Base-by-base conservation (phyloP, 2,113 vertebrate species). In the Aptenodytes patagonicus region DNA sequence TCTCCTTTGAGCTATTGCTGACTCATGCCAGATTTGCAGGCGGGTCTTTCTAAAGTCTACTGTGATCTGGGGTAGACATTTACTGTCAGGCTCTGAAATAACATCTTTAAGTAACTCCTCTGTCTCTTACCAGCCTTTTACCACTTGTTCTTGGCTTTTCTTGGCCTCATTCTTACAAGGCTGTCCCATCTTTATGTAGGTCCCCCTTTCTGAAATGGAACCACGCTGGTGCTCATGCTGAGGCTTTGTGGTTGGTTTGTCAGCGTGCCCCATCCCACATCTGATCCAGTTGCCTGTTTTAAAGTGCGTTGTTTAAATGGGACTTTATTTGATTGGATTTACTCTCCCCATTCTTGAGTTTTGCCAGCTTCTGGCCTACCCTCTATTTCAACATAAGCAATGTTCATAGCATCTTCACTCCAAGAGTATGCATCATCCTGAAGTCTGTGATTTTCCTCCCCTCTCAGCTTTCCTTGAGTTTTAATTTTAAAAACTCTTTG, bases 181-280 rank as follows among this genome's bases (percentile, higher is more conserved):
- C 5, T 26, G 1, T 8, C 49, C 4, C 26, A 24, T 32, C 87
- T 77, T 52, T 26, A 10, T 72, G 32, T 26, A 54, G 29, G 5
- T 68, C 1, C 3, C 16, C 9, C 7, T 61, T 73, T 84, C 40
- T 69, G 24, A 61, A 81, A 40, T 6, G 8, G 25, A 75, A 4
- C 19, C 20, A 44, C 13, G 24, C 4, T 25, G 8, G 22, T 60
- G 19, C 7, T 29, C 47, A 28, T 28, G 32, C 22, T 47, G 44
- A 54, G n/a, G 9, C 1, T 69, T 81, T 6, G 2, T 32, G 6
- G 26, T 3, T 26, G 7, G 5, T 54, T 49, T 28, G 17, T 25
- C 42, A 49, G 4, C 7, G 0, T 70, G 40, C 3, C 5, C 3
- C 21, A 71, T 9, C 26, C 12, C 13, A 57, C n/a, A 38, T 10